Evolutionary conservation across 2,113 vertebrate genomes (phyloP).

Genomic region (Macroglossus sobrinus): DNA sequence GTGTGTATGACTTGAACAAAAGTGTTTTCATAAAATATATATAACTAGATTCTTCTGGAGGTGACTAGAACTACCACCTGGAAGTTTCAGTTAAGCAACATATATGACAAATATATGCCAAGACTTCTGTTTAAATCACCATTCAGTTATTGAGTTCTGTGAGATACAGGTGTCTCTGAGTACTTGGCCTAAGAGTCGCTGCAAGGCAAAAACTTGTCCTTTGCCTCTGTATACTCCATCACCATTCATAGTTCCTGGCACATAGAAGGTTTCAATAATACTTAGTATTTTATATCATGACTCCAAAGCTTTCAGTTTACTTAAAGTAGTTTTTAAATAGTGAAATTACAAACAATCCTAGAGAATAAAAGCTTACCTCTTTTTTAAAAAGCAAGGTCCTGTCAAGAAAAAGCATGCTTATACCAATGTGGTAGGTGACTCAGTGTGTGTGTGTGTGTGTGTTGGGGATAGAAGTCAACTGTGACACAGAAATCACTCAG

Average conservation of each 20-base stretch:
- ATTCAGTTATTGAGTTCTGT: not conserved
- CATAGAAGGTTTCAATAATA: not conserved
- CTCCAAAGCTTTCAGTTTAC: not conserved
- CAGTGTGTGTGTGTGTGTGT: not conserved
- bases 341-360: not conserved
- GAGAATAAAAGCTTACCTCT: not conserved
- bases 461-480: accelerated
- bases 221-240: not conserved
- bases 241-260: not conserved
- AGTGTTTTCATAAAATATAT: not conserved
- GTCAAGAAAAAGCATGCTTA: not conserved
- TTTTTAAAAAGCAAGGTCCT: not conserved
- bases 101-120: not conserved
- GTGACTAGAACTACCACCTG: not conserved
- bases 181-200: not conserved
- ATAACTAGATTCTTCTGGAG: not conserved
- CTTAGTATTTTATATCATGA: not conserved
- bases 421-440: not conserved
- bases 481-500: not conserved
- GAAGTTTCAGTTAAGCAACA: not conserved
- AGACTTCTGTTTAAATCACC: not conserved
- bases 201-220: not conserved
- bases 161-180: not conserved
- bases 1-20: not conserved
- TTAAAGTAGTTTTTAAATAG: not conserved